These are phyloP conservation scores for Oceanodroma tethys DNA, from an alignment of 2,113 vertebrate genomes.

Conservation along the genomic window DNA sequence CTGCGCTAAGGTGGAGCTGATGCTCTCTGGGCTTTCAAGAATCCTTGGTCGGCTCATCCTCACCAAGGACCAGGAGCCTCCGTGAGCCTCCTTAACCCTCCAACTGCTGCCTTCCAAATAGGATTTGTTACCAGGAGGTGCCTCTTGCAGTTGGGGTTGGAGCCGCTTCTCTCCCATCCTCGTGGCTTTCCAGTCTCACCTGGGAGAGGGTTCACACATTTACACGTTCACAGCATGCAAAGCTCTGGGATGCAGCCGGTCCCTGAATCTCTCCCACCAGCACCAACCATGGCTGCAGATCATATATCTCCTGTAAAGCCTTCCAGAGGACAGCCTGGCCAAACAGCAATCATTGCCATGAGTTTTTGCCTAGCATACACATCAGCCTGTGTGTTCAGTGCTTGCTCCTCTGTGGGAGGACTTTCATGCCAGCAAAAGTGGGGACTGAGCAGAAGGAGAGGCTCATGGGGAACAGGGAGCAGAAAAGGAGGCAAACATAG, in stretches of 20 bases:
- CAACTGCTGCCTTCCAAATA: neutral
- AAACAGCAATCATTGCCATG: neutral
- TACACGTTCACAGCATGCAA: neutral
- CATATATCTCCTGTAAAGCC: neutral
- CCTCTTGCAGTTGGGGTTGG: neutral
- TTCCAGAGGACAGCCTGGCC: neutral
- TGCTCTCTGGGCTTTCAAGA: neutral
- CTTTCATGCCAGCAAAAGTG: neutral
- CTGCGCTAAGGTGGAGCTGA: neutral
- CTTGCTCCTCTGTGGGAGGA: neutral
- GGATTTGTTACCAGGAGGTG: neutral
- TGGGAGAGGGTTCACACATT: neutral
- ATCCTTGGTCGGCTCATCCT: neutral
- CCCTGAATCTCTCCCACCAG: neutral
- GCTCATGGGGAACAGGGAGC: neutral
- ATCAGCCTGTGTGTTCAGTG: neutral
- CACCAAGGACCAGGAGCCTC: neutral
- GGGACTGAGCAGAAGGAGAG: neutral
- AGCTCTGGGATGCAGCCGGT: neutral
- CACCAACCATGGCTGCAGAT: neutral
- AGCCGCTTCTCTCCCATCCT: neutral
- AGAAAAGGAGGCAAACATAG: neutral
- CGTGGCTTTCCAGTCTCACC: neutral
- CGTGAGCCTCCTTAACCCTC: neutral
- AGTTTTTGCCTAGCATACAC: neutral